Conservation (phyloP, 2,797 vertebrate genomes). For the Ciconia nigra region DNA sequence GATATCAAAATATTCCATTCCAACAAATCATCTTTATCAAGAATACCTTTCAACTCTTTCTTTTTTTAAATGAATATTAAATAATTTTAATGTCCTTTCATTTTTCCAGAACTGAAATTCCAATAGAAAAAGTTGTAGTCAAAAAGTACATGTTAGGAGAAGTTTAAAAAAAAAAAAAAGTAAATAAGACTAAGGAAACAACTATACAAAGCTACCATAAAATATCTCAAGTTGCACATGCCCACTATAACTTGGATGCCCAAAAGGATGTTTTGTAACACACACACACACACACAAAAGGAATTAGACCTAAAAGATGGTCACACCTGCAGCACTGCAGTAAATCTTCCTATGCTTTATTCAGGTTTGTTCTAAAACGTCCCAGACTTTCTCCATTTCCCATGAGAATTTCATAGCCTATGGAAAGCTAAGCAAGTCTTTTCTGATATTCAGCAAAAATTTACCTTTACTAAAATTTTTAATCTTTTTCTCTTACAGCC, state of each 20-base stretch:
- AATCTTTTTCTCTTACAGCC: not conserved
- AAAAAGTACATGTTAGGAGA: not conserved
- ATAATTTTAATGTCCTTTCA: not conserved
- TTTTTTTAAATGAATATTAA: not conserved
- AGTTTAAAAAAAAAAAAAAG: not conserved
- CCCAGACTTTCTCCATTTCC: not conserved
- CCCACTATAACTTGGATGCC: not conserved
- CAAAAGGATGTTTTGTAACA: not conserved
- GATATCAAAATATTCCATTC: not conserved
- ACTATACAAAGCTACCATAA: not conserved
- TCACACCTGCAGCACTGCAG: not conserved
- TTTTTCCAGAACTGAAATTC: not conserved
- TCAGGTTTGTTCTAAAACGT: not conserved
- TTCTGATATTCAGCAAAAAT: not conserved
- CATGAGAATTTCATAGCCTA: not conserved
- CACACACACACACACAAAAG: too few relatives aligned
- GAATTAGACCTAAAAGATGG: not conserved
- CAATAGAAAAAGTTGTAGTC: not conserved
- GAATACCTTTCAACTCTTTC: not conserved
- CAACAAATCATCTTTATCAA: not conserved
- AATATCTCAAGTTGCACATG: not conserved
- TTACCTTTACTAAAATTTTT: not conserved
- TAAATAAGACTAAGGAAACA: not conserved
- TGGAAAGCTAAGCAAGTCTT: not conserved
- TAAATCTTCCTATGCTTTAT: not conserved